Percentiles rank a stretch among this genome's conserved stretches.
phyloP scores from a whole-genome alignment of 2,113 vertebrate species.

The Gallinago undulata region DNA sequence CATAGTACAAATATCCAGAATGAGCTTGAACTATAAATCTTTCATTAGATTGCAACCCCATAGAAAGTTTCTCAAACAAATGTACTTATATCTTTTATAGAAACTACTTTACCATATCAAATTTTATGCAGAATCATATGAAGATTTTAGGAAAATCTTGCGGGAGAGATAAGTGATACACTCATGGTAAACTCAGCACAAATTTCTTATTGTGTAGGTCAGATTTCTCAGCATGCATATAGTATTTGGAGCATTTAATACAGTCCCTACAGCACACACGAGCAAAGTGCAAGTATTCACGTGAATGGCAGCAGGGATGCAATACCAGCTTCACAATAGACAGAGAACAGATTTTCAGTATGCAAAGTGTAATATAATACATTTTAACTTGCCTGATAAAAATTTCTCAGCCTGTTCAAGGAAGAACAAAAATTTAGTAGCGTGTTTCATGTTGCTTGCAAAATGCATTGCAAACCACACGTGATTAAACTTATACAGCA shows the following conservation, averaged over 20 bases:
- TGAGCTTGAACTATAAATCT: neutral
- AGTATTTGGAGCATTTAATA: neutral
- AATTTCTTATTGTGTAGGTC: neutral
- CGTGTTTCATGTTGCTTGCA: neutral
- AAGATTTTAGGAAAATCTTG: neutral
- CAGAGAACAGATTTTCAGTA: neutral
- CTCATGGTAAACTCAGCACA: neutral
- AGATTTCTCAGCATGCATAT: neutral
- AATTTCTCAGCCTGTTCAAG: neutral
- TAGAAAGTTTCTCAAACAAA: neutral
- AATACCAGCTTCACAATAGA: neutral
- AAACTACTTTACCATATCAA: neutral
- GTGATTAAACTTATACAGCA: neutral
- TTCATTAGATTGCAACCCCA: neutral
- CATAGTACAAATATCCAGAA: neutral
- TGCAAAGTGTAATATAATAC: neutral
- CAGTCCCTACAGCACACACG: neutral
- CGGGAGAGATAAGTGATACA: neutral
- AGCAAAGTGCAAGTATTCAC: neutral
- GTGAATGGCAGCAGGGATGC: fast-evolving
- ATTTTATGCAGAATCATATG: neutral
- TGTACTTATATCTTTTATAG: neutral
- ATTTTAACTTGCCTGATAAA: neutral
- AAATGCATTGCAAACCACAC: neutral
- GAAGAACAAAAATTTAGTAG: neutral